phyloP scores from a whole-genome alignment of 2,888 invertebrate species.

The Hedya salicella region DNA sequence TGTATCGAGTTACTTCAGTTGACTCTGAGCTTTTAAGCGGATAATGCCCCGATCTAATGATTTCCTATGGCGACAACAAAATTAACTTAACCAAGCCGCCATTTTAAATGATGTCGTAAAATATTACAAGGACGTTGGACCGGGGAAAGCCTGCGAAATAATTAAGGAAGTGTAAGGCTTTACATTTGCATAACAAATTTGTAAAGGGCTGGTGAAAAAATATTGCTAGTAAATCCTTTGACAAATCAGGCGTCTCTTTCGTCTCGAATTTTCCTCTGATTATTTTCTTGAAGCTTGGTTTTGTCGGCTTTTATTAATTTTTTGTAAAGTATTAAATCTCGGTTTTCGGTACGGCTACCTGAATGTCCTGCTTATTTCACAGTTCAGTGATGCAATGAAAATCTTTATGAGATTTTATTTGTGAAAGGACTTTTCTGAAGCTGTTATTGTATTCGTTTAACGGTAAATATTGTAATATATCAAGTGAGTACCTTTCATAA shows the following conservation, averaged over 20 bases:
- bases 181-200: conserved; percentile 78
- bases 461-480: neutral
- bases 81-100: conserved; percentile 65
- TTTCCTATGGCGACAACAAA: conserved; percentile 54
- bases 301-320: conserved; percentile 30
- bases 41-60: conserved; percentile 27
- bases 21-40: neutral
- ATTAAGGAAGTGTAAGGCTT: conserved; percentile 78
- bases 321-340: conserved; percentile 14
- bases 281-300: conserved; percentile 34
- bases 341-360: conserved; percentile 3
- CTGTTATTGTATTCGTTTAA: neutral
- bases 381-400: conserved; percentile 12
- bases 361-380: conserved; percentile 3
- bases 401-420: neutral
- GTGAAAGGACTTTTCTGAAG: neutral
- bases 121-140: conserved; percentile 71
- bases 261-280: conserved; percentile 37
- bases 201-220: conserved; percentile 63
- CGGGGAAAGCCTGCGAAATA: conserved; percentile 71
- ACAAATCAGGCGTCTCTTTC: conserved; percentile 60
- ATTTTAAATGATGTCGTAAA: conserved; percentile 76
- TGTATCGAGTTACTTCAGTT: neutral
- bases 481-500: no score
- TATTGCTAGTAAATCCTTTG: conserved; percentile 69